phyloP scores from a whole-genome alignment of 2,113 vertebrate genomes.

The Stomatorhinus ivindoensis region DNA sequence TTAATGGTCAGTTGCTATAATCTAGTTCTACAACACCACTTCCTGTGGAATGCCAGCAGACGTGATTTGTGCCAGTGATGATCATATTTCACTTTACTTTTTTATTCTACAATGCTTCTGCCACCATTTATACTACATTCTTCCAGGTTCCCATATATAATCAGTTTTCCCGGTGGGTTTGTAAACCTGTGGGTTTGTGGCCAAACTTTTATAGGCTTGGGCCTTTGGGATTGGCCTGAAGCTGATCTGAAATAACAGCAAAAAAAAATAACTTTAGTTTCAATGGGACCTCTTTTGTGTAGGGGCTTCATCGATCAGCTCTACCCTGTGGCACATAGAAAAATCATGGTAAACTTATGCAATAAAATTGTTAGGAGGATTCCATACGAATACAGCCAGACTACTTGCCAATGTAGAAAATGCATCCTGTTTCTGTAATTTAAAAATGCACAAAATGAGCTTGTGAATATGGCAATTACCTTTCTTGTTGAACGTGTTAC shows the following conservation, averaged over 20 bases:
- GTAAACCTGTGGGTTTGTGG: no score
- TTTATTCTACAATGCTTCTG: not conserved
- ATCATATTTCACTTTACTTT: not conserved
- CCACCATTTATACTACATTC: not conserved
- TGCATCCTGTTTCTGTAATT: not conserved
- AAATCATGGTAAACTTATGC: not conserved
- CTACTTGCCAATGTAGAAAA: not conserved
- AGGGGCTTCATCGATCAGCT: not conserved
- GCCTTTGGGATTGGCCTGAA: not conserved
- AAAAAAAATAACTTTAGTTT: not conserved
- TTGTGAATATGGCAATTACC: not conserved
- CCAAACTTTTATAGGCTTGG: not conserved
- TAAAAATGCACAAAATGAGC: not conserved
- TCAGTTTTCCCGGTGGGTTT: not conserved
- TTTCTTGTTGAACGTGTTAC: not conserved
- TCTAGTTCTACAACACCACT: not conserved
- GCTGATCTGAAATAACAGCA: not conserved
- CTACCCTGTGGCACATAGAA: not conserved
- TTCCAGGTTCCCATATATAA: not conserved
- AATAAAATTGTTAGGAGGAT: not conserved
- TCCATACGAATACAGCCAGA: not conserved
- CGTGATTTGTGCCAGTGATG: not conserved
- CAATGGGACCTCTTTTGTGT: not conserved
- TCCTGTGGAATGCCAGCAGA: not conserved
- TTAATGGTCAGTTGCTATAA: not conserved